Percentiles rank a stretch among this genome's conserved stretches.
Conservation (phyloP, 1,140 invertebrate species). For the Zaprionus capensis region DNA sequence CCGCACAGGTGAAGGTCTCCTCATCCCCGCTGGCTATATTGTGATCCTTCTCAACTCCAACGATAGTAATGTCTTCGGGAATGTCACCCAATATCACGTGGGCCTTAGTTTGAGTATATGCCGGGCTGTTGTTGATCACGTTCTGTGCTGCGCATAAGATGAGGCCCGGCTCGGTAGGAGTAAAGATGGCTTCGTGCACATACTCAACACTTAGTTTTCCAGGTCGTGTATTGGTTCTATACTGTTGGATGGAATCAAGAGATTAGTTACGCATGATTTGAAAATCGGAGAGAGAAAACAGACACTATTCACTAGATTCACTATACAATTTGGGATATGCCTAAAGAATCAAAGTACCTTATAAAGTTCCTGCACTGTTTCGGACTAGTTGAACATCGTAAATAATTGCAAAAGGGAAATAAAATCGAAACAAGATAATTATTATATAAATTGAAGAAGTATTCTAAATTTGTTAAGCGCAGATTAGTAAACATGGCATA, state of each 20-base stretch:
- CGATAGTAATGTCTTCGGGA: constrained; percentile 66
- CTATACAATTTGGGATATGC: not conserved
- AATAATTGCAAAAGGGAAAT: constrained; percentile 9
- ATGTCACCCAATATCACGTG: constrained; percentile 71
- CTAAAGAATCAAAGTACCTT: constrained; percentile 32
- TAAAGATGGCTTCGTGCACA: constrained; percentile 67
- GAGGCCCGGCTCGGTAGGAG: constrained; percentile 72
- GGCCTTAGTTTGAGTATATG: constrained; percentile 32
- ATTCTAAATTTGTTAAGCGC: not conserved
- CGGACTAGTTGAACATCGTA: constrained; percentile 18
- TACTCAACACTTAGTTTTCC: constrained; percentile 57
- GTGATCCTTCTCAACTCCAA: constrained; percentile 58
- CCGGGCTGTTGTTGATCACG: constrained; percentile 25
- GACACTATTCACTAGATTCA: not conserved
- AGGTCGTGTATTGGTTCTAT: constrained; percentile 43
- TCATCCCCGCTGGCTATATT: constrained; percentile 85
- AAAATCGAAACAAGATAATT: constrained; percentile 27
- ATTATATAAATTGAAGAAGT: not conserved
- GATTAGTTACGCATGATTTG: not conserved
- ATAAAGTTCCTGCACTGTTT: constrained; percentile 38
- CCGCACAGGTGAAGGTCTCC: constrained; percentile 85
- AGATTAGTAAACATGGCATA: not conserved
- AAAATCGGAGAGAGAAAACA: not conserved
- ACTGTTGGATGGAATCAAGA: constrained; percentile 25
- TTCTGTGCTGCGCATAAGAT: constrained; percentile 80